phyloP scores from a whole-genome alignment of 2,797 vertebrate genomes.

The Molothrus aeneus region DNA sequence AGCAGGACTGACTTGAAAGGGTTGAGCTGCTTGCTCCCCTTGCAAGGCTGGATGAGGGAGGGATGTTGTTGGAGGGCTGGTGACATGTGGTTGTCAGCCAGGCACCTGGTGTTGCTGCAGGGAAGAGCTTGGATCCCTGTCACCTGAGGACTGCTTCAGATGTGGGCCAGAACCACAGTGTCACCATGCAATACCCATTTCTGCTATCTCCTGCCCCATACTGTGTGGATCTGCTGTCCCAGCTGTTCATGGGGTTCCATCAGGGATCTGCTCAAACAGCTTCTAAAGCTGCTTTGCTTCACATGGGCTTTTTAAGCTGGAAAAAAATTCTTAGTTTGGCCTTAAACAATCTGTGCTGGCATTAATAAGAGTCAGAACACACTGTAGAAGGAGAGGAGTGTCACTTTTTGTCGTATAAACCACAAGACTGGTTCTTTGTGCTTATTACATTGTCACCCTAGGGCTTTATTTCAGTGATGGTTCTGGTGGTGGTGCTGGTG shows the following conservation, averaged over 20 bases:
- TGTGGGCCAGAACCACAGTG: fast-evolving
- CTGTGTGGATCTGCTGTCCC: neutral
- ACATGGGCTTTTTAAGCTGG: neutral
- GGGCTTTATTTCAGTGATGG: neutral
- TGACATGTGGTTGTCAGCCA: neutral
- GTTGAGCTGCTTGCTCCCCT: neutral
- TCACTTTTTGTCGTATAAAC: neutral
- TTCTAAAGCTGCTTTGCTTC: neutral
- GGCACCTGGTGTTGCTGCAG: neutral
- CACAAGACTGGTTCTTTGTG: neutral
- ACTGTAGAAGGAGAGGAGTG: neutral
- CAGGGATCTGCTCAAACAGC: neutral
- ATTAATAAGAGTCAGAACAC: neutral
- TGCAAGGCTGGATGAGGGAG: neutral
- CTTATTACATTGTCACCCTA: neutral
- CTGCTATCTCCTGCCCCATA: neutral
- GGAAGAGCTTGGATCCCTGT: neutral
- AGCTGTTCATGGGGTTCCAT: neutral
- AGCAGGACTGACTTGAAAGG: neutral
- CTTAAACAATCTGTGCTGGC: neutral
- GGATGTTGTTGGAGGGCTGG: neutral
- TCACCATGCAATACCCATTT: neutral
- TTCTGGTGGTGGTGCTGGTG: neutral
- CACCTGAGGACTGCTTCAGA: neutral
- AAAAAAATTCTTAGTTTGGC: neutral